Conservation (phyloP, 2,797 vertebrate species). For the Trachops cirrhosus region DNA sequence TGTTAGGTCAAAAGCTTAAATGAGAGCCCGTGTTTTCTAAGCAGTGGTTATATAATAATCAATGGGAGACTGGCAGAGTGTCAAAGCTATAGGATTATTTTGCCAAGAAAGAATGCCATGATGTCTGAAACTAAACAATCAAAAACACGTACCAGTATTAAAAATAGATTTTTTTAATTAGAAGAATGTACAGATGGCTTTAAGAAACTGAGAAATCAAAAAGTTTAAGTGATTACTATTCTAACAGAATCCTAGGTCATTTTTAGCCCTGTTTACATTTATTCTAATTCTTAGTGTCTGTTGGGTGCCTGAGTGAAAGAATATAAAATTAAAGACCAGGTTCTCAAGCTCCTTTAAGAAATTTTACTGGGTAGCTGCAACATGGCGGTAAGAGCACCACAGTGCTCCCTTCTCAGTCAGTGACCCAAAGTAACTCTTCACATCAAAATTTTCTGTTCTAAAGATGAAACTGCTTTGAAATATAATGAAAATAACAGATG, state of each 20-base stretch:
- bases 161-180: constrained; percentile 58
- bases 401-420: background rate
- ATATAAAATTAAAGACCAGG: constrained; percentile 14
- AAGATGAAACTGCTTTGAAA: background rate
- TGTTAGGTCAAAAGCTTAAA: constrained; percentile 37
- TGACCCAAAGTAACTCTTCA: background rate
- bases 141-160: constrained; percentile 41
- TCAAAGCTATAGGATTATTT: background rate
- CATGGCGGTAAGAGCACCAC: background rate
- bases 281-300: background rate
- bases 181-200: constrained; percentile 60
- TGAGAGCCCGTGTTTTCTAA: background rate
- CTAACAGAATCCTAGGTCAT: constrained; percentile 49
- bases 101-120: constrained; percentile 22
- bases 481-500: background rate
- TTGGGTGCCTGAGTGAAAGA: background rate
- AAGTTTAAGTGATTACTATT: constrained; percentile 47
- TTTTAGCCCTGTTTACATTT: constrained; percentile 48
- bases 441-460: background rate
- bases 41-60: constrained; percentile 17
- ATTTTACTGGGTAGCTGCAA: background rate
- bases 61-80: background rate
- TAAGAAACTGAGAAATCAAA: constrained; percentile 37
- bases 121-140: constrained; percentile 38
- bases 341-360: background rate